A percentile compares a stretch with the other conserved stretches of the same genome.
phyloP scores from a whole-genome alignment of 2,113 vertebrate genomes.

The Bujurquina vittata region DNA sequence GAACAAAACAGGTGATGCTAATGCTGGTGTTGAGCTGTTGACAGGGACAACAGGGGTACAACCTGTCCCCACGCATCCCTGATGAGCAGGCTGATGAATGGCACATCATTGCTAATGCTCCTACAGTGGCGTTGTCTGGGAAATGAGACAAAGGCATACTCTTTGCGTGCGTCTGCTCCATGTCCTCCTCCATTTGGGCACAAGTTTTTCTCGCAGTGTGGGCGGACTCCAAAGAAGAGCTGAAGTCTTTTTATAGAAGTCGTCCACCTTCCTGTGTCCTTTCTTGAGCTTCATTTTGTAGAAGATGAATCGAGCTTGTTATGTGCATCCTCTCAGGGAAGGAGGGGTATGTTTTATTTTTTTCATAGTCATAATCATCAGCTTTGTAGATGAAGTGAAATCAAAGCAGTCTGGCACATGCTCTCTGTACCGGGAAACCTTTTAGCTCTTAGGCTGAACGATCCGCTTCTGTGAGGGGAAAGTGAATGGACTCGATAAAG shows the following conservation, averaged over 20 bases:
- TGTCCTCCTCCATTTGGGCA: slow-evolving; percentile 21
- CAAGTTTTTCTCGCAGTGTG: slow-evolving; percentile 20
- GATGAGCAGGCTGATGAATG: slow-evolving; percentile 59
- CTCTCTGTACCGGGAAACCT: slow-evolving; percentile 22
- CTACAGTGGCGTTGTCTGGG: slow-evolving; percentile 35
- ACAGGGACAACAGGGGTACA: slow-evolving; percentile 51
- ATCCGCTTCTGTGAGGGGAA: slow-evolving; percentile 28
- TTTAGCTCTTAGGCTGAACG: slow-evolving; percentile 22
- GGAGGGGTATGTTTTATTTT: neutral
- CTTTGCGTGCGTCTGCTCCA: slow-evolving; percentile 2
- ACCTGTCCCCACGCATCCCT: slow-evolving; percentile 56
- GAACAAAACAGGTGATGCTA: slow-evolving; percentile 52
- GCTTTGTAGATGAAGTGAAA: slow-evolving; percentile 14
- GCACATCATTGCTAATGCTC: slow-evolving; percentile 49
- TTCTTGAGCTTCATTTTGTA: slow-evolving; percentile 19
- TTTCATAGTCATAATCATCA: slow-evolving; percentile 12
- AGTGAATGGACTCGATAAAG: neutral
- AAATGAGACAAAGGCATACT: slow-evolving; percentile 48
- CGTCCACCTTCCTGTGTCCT: slow-evolving; percentile 21
- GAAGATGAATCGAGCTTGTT: slow-evolving; percentile 18
- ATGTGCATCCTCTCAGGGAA: slow-evolving; percentile 6
- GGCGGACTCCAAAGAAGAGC: slow-evolving; percentile 27
- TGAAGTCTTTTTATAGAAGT: slow-evolving; percentile 32
- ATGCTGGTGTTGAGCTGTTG: slow-evolving; percentile 49
- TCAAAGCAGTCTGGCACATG: slow-evolving; percentile 17